Conservation (phyloP, 2,113 vertebrate species). For the Lamprotornis superbus region DNA sequence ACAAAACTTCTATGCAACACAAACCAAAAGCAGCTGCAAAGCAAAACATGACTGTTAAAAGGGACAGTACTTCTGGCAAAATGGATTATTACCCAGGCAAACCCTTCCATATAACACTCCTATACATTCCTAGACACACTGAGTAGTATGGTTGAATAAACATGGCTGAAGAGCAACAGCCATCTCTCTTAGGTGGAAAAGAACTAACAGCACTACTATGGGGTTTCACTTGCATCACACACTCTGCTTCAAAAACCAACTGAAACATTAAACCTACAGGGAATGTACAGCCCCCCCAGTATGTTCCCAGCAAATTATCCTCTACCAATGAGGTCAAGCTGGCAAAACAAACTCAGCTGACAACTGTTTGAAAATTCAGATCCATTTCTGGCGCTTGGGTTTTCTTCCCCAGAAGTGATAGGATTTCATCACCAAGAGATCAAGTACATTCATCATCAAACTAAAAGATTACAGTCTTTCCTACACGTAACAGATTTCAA, state of each 20-base stretch:
- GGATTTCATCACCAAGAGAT: accelerated
- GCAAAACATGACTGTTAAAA: not conserved
- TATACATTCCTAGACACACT: not conserved
- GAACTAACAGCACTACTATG: accelerated
- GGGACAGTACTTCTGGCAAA: not conserved
- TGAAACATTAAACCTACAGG: accelerated
- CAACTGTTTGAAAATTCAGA: not conserved
- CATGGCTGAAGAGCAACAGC: not conserved
- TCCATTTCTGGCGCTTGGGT: too few species aligned
- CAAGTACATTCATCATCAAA: accelerated
- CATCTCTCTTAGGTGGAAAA: accelerated
- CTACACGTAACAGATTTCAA: not conserved
- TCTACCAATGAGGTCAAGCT: not conserved
- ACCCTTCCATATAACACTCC: accelerated
- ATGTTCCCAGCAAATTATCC: not conserved
- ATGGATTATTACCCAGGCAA: accelerated
- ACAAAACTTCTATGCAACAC: not conserved
- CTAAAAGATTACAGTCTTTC: not conserved
- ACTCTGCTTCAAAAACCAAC: not conserved
- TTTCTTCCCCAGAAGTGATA: not conserved
- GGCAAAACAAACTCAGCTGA: not conserved
- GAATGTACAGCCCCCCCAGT: not conserved
- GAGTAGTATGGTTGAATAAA: not conserved
- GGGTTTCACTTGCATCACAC: not conserved
- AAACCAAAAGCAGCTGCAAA: not conserved